Conservation (phyloP, 2,113 vertebrate genomes). For the Pungitius pungitius region DNA sequence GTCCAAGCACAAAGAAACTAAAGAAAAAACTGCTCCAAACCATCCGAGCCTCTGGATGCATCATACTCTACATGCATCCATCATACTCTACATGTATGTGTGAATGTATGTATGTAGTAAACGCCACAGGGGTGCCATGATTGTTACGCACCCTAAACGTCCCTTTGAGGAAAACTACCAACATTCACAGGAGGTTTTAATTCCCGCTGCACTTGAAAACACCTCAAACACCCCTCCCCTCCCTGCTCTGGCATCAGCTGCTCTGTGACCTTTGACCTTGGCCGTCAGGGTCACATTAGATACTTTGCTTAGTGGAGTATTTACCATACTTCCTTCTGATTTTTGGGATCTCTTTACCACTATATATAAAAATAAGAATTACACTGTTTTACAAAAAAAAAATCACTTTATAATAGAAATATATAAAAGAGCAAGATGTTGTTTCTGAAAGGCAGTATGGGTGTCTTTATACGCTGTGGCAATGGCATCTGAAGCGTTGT, state of each 20-base stretch:
- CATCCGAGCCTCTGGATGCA: constrained; percentile 17
- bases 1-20: constrained; percentile 56
- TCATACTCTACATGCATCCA: neutral
- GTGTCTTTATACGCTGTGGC: neutral
- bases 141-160: constrained; percentile 9
- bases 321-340: constrained; percentile 4
- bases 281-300: constrained; percentile 15
- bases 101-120: constrained; percentile 8
- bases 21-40: constrained; percentile 37
- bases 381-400: neutral
- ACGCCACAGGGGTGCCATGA: neutral
- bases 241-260: neutral
- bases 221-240: neutral
- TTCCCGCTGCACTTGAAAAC: constrained; percentile 37
- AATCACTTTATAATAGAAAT: neutral
- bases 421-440: neutral
- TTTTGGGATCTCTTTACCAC: neutral
- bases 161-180: constrained; percentile 13
- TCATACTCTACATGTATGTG: neutral
- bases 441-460: neutral
- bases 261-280: constrained; percentile 19
- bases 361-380: constrained; percentile 5
- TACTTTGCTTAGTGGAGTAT: neutral
- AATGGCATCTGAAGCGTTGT: neutral
- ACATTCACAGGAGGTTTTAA: neutral